These are phyloP conservation scores for Rhagophthalmus giganteus DNA, from an alignment of 2,888 invertebrate species.

Conservation along the genomic window DNA sequence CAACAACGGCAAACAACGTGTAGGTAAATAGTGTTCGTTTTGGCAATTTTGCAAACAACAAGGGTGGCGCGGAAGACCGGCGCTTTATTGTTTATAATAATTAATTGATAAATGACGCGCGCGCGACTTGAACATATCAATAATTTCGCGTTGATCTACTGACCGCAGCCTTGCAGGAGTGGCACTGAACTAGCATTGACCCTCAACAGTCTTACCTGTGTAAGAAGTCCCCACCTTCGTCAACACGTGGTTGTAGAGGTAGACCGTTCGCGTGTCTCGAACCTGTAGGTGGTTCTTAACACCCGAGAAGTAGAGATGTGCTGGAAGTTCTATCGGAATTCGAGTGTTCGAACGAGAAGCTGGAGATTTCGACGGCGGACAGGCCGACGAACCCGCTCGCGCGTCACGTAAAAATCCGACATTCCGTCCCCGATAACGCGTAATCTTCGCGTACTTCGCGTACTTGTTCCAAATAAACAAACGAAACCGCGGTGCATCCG, in stretches of 20 bases:
- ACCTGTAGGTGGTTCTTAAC: slow-evolving; percentile 31
- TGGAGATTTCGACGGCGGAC: no score
- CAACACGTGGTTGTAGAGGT: slow-evolving; percentile 50
- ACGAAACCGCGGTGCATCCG: no score
- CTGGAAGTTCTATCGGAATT: neutral
- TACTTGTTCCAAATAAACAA: no score
- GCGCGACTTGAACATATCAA: slow-evolving; percentile 31
- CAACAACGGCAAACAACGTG: no score
- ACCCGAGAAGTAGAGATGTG: neutral
- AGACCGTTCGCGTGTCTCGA: slow-evolving; percentile 38
- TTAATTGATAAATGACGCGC: slow-evolving; percentile 37
- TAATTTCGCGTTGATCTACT: slow-evolving; percentile 46
- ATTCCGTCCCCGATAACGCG: no score
- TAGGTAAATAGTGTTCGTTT: no score
- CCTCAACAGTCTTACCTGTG: slow-evolving; percentile 52
- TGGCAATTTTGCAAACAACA: no score
- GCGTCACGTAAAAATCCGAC: no score
- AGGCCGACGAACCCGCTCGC: no score
- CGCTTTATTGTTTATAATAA: slow-evolving; percentile 18
- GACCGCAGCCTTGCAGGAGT: slow-evolving; percentile 56
- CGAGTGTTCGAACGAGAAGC: no score
- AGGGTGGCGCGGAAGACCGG: no score
- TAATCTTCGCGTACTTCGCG: no score
- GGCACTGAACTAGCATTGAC: slow-evolving; percentile 58
- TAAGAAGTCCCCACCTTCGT: slow-evolving; percentile 50